Base-by-base conservation (phyloP, 1,140 invertebrate species). In the Acromyrmex heyeri region DNA sequence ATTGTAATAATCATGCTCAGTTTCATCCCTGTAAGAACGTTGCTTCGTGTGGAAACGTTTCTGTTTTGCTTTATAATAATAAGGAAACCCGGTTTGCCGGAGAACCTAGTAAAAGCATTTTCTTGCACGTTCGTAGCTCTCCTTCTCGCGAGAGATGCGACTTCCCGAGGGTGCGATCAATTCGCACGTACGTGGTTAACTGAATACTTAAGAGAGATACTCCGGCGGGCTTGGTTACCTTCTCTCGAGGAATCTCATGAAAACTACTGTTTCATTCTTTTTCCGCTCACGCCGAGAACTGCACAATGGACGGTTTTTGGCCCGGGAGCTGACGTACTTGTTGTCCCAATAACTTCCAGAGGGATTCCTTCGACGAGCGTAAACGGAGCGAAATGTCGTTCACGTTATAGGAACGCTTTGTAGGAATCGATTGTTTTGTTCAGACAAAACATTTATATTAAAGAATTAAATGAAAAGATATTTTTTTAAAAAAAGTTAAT, bases 41-140 rank as follows among this genome's bases (percentile, higher is more conserved):
- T 77, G 89, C 88, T 90, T 90, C 79, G 69, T 89, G 78, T 89
- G 77, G 70, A 85, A 85, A 86, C 77, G 89, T 86, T 90, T 90
- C 65, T 90, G 88, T 90, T 83, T 90, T 69, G 75, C 87, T 70
- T 34, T 34, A 89, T 34, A 50, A 18, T 57, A 57, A 34, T 48
- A 38, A 73, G 10, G 55, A 61, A 24, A 50, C 55, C 38, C 44
- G 30, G 79, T 62, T 48, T 55, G 79, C 69, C 55, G 79, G 55
- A 83, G 69, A 12, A 61, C 3, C 38, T 75, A 27, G 57, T 82
- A 59, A 82, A 70, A 16, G 18, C 38, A 44, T 4, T 21, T 24
- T 16, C 64, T 10, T 6, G 57, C n/a, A 21, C 57, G 24, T 55
- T 48, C 65, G 53, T 8, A 8, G 38, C 57, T 61, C 55, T 34